phyloP scores from a whole-genome alignment of 2,888 invertebrate genomes.

The Microchrysa polita region DNA sequence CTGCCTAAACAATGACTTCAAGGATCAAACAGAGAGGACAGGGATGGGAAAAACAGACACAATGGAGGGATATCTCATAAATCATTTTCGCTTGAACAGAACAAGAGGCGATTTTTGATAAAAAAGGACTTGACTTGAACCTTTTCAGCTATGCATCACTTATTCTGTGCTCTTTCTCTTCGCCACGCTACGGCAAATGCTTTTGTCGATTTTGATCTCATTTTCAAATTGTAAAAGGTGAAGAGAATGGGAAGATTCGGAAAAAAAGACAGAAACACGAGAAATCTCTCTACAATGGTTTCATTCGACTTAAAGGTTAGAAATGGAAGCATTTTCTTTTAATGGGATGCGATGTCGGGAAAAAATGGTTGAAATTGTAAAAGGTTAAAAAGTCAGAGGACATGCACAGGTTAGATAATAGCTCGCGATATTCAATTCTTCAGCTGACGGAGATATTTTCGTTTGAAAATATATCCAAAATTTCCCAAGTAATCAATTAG shows the following conservation, averaged over 20 bases:
- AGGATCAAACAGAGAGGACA: conserved; percentile 28
- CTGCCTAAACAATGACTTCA: conserved; percentile 27
- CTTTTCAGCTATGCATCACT: conserved; percentile 44
- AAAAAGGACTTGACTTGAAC: conserved; percentile 42
- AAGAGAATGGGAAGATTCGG: background rate
- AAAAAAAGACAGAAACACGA: conserved; percentile 20
- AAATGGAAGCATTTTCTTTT: conserved; percentile 28
- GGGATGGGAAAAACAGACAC: conserved; percentile 22
- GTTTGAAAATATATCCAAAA: too few relatives aligned
- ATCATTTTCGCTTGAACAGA: conserved; percentile 43
- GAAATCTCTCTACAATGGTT: conserved; percentile 17
- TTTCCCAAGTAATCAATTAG: too few relatives aligned
- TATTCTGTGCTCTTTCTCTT: conserved; percentile 25
- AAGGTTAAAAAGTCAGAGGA: conserved; percentile 25
- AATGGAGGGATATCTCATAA: conserved; percentile 35
- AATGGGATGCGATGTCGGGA: background rate
- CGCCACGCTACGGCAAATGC: conserved; percentile 32
- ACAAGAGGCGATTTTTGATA: conserved; percentile 43
- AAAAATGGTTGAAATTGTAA: background rate
- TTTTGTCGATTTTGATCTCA: conserved; percentile 40
- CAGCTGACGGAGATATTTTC: too few relatives aligned
- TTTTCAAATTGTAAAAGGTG: conserved; percentile 34
- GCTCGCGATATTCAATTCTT: too few relatives aligned
- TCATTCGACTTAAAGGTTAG: conserved; percentile 29
- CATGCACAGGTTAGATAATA: too few relatives aligned